Evolutionary conservation across 2,888 invertebrate genomes (phyloP).

Genomic region (Diaphora mendica): DNA sequence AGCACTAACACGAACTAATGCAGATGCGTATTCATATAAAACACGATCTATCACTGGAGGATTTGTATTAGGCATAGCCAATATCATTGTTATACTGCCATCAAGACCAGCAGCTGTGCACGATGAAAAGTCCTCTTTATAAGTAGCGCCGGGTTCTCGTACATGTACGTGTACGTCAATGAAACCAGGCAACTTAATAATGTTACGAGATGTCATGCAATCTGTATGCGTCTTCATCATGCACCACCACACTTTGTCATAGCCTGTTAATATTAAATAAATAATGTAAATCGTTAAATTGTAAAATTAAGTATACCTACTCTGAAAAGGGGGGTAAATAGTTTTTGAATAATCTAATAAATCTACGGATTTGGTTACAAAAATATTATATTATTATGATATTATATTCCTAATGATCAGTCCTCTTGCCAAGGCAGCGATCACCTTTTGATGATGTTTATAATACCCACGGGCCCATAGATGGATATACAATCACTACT

Average conservation of each 20-base stretch:
- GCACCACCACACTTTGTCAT: conserved; percentile 90
- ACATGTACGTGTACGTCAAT: conserved; percentile 99
- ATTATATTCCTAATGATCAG: too few relatives aligned
- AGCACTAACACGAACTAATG: conserved; percentile 93
- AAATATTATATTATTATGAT: too few relatives aligned
- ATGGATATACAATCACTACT: too few relatives aligned
- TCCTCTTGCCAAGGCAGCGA: too few relatives aligned
- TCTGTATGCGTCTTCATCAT: conserved; percentile 98
- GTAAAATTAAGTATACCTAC: too few relatives aligned
- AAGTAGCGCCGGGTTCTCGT: conserved; percentile 98
- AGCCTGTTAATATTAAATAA: conserved; percentile 85
- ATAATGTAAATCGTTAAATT: background rate
- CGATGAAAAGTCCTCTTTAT: conserved; percentile 98
- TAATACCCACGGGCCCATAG: too few relatives aligned
- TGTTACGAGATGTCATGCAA: conserved; percentile 95
- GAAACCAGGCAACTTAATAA: conserved; percentile 97
- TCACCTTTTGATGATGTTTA: too few relatives aligned
- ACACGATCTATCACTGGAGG: conserved; percentile 95
- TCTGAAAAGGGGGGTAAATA: background rate
- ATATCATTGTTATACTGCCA: conserved; percentile 97
- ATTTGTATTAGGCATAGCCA: conserved; percentile 99
- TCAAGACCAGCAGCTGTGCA: conserved; percentile 97
- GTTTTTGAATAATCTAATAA: too few relatives aligned
- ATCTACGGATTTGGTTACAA: too few relatives aligned
- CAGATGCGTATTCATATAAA: conserved; percentile 92